phyloP scores from a whole-genome alignment of 2,113 vertebrate species.

The Pyxicephalus adspersus region DNA sequence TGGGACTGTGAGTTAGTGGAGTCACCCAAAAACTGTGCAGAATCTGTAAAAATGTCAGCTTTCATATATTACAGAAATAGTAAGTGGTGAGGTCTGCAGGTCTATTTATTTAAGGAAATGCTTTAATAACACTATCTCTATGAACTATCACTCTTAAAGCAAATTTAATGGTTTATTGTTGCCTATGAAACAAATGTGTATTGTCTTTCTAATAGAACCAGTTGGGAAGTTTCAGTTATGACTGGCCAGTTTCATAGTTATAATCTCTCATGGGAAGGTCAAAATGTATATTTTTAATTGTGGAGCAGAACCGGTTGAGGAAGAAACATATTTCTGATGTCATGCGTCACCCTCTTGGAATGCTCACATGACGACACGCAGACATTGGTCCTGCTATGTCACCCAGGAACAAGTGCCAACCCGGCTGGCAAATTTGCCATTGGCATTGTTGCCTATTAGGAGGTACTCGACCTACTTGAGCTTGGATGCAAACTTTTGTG shows the following conservation, averaged over 20 bases:
- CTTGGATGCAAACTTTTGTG: constrained; percentile 43
- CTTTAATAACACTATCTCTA: too few relatives aligned
- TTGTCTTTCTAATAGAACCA: constrained; percentile 3
- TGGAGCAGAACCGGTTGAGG: constrained; percentile 60
- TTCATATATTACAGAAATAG: too few relatives aligned
- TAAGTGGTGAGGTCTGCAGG: too few relatives aligned
- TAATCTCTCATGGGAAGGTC: constrained; percentile 64
- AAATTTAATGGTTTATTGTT: too few relatives aligned
- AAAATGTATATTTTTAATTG: constrained; percentile 65
- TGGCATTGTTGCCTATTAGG: constrained; percentile 52
- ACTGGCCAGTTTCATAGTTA: constrained; percentile 55
- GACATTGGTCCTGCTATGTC: constrained; percentile 28
- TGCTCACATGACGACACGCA: constrained; percentile 47
- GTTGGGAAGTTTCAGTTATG: constrained; percentile 58
- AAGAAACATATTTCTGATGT: constrained; percentile 58
- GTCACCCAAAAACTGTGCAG: too few relatives aligned
- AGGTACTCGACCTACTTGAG: not conserved
- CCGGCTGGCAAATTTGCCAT: constrained; percentile 7
- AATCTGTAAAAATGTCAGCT: too few relatives aligned
- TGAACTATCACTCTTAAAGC: too few relatives aligned
- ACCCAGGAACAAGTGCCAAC: constrained; percentile 4
- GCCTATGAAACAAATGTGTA: not conserved
- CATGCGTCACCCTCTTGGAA: constrained; percentile 44
- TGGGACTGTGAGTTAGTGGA: too few relatives aligned
- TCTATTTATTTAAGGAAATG: too few relatives aligned